Evolutionary conservation across 2,797 vertebrate genomes (phyloP).

Genomic region (Mareca strepera): DNA sequence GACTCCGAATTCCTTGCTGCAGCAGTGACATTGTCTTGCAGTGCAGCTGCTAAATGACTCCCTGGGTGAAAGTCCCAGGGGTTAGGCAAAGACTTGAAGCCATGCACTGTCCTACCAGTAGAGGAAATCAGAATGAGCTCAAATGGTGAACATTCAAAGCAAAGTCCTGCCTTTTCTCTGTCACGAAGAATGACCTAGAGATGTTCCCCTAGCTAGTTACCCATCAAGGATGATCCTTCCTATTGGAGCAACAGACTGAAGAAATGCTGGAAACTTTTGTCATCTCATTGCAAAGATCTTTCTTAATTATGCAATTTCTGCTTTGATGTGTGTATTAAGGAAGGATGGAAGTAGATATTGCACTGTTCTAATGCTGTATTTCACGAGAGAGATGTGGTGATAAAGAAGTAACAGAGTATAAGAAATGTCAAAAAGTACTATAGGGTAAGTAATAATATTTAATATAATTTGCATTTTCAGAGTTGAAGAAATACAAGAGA

Average conservation of each 20-base stretch:
- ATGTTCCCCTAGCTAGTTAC: background rate
- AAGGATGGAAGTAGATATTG: background rate
- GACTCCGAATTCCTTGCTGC: background rate
- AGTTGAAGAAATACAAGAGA: constrained; percentile 90
- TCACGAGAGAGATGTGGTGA: background rate
- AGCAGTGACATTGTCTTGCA: background rate
- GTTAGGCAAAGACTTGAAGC: background rate
- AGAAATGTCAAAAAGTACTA: background rate
- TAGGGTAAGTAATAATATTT: background rate
- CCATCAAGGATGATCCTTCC: background rate
- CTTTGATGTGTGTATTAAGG: background rate
- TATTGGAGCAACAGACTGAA: background rate
- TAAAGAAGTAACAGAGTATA: background rate
- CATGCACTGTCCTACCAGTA: background rate
- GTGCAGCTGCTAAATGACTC: background rate
- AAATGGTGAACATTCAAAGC: background rate
- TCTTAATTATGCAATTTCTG: background rate
- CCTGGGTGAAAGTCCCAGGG: background rate
- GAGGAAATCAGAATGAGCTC: background rate
- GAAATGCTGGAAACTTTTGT: background rate
- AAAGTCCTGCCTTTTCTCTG: background rate
- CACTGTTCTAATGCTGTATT: background rate
- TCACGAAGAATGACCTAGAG: background rate
- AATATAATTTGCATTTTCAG: constrained; percentile 71
- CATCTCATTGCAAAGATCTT: background rate